Percentiles rank a stretch among this genome's conserved stretches.
Evolutionary conservation across 2,113 vertebrate species (phyloP).

Genomic region (Hiodon alosoides): DNA sequence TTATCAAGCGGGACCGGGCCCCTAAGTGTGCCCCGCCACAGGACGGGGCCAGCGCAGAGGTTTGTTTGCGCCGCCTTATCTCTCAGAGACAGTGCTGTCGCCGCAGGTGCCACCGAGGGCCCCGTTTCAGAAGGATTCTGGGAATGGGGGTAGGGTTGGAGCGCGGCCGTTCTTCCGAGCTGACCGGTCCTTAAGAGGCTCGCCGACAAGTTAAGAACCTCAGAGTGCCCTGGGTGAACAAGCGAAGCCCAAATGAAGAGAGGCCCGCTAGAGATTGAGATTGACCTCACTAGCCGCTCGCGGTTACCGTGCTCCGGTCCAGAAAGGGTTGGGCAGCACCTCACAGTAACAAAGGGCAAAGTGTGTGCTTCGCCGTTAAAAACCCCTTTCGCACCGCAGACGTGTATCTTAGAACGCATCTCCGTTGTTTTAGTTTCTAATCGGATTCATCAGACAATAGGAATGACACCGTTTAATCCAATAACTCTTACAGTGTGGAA

Average conservation of each 20-base stretch:
- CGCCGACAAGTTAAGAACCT: too few species aligned
- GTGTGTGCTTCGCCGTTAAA: neutral
- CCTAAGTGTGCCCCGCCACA: constrained; percentile 14
- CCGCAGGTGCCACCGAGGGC: constrained; percentile 3
- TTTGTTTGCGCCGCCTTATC: constrained; percentile 33
- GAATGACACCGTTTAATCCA: too few species aligned
- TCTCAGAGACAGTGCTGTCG: constrained; percentile 8
- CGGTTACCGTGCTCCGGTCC: too few species aligned
- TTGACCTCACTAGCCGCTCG: too few species aligned
- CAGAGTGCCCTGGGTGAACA: constrained; percentile 23
- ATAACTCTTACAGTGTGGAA: too few species aligned
- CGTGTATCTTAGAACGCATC: neutral
- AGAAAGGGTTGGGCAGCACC: too few species aligned
- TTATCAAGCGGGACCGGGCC: constrained; percentile 28
- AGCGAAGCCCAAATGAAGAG: neutral
- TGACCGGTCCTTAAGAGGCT: constrained; percentile 19
- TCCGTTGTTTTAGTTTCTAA: too few species aligned
- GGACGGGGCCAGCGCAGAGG: neutral
- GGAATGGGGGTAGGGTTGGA: too few species aligned
- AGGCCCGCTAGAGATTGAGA: too few species aligned
- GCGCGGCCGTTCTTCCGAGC: constrained; percentile 35
- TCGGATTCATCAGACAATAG: too few species aligned
- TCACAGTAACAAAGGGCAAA: neutral
- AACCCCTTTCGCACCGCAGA: neutral
- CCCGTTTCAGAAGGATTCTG: neutral